Evolutionary conservation across 2,797 vertebrate genomes (phyloP), one percentile per base, ranked within the genome.

Genomic region (Smutsia temminckii): DNA sequence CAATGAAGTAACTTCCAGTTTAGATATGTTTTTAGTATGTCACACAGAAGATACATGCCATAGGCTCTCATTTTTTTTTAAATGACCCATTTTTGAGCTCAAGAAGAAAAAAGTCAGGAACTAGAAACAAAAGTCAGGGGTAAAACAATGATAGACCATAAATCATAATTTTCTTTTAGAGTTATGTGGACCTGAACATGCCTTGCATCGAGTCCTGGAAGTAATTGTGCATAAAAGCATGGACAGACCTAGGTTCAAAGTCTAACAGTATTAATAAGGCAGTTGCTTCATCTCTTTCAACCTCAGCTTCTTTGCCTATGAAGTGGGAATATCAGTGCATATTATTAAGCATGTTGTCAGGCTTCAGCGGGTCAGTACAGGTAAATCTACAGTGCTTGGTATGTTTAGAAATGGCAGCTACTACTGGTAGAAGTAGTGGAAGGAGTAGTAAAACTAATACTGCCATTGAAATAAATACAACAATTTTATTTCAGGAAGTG

Each of bases 191-290:
- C 18, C 61, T 11, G 11, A 10, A 7, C 8, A n/a, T 10, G 18
- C 20, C 42, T 80, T 13, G 0, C 20, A 75, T 5, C 27, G 14
- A 34, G 51, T 5, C 23, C 9, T 29, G 6, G 25, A 63, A 34
- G 46, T 32, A 29, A 40, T 1, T 12, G 9, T 61, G 21, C 20
- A 4, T 5, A 1, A 29, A 6, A 37, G 4, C 17, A 8, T 0
- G 8, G 2, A 21, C 13, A 42, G 6, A n/a, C 6, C 8, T 8
- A 5, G 1, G 5, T 20, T 64, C 51, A 61, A n/a, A 40, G 32
- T 23, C 46, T 29, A 27, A 10, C 17, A 6, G 51, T 32, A 13
- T 7, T 49, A 40, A 34, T 9, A 21, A n/a, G 8, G 16, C 6
- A 40, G 59, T 23, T 17, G 6, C 25, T 63, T 21, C 21, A 12